phyloP scores from a whole-genome alignment of 1,140 invertebrate species.

The Drosophila micromelanica region DNA sequence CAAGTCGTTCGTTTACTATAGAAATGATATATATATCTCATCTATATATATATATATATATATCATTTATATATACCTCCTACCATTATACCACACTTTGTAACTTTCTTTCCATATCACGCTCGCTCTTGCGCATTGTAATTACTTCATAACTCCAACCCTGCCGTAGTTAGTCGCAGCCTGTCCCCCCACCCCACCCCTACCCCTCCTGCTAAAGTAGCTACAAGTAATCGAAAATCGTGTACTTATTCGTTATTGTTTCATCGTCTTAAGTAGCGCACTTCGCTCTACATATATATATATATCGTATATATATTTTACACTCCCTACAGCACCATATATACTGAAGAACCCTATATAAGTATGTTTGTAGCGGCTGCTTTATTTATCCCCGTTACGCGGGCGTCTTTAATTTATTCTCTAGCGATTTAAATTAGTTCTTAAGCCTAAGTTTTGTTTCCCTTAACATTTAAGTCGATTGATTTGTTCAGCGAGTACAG shows the following conservation, averaged over 20 bases:
- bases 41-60: constrained; percentile 6
- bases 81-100: constrained; percentile 6
- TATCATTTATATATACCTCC: constrained; percentile 5
- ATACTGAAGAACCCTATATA: constrained; percentile 16
- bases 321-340: constrained; percentile 16
- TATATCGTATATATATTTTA: constrained; percentile 6
- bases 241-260: constrained; percentile 77
- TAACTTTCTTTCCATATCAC: constrained; percentile 1
- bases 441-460: constrained; percentile 61
- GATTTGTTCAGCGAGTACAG: constrained; percentile 32
- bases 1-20: constrained; percentile 70
- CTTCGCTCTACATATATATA: constrained; percentile 43
- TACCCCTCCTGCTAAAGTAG: constrained; percentile 49
- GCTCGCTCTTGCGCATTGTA: constrained; percentile 65
- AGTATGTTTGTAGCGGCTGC: constrained; percentile 10
- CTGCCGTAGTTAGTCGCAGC: constrained; percentile 59
- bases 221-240: constrained; percentile 71
- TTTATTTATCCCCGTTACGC: constrained; percentile 15
- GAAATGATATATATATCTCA: constrained; percentile 36
- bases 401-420: constrained; percentile 69
- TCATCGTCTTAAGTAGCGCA: constrained; percentile 59
- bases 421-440: constrained; percentile 60
- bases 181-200: too few species aligned
- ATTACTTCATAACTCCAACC: constrained; percentile 58
- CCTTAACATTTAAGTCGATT: constrained; percentile 31